Percentiles rank a stretch among this genome's conserved stretches.
These are phyloP conservation scores for Polyodon spathula DNA, from an alignment of 2,113 vertebrate genomes.

Conservation along the genomic window DNA sequence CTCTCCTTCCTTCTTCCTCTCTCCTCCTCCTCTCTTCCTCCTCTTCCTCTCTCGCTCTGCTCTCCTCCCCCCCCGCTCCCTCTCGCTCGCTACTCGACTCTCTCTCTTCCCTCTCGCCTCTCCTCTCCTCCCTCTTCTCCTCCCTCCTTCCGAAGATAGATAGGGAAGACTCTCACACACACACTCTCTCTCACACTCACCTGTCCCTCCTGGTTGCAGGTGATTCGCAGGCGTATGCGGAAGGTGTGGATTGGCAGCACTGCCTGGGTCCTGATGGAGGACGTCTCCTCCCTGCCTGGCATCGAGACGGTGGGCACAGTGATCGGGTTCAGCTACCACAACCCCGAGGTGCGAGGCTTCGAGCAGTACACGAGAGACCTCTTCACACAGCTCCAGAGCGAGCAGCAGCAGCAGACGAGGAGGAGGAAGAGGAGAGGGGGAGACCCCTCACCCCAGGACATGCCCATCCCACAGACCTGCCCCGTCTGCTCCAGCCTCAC, in stretches of 20 bases:
- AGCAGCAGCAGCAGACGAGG: neutral
- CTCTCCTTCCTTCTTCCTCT: too few relatives aligned
- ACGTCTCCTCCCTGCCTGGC: constrained; percentile 28
- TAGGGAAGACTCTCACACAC: too few relatives aligned
- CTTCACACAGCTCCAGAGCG: constrained; percentile 31
- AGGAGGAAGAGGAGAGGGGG: constrained; percentile 18
- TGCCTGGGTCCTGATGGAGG: constrained; percentile 51
- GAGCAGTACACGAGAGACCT: constrained; percentile 32
- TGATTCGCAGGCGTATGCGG: constrained; percentile 46
- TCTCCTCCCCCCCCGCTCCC: too few relatives aligned
- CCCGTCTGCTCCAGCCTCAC: constrained; percentile 45
- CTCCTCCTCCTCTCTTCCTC: too few relatives aligned
- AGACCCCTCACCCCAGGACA: neutral
- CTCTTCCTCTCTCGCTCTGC: too few relatives aligned
- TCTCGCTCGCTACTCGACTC: too few relatives aligned
- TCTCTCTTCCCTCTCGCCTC: too few relatives aligned
- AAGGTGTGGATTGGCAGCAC: constrained; percentile 78
- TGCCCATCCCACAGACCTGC: constrained; percentile 37
- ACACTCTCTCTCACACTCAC: constrained; percentile 14
- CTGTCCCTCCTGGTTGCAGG: constrained; percentile 28
- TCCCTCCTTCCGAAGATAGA: too few relatives aligned
- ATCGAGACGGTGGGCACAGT: constrained; percentile 64
- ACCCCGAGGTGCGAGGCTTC: constrained; percentile 31
- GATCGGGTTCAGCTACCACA: constrained; percentile 49
- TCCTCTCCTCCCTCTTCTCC: too few relatives aligned